These are phyloP conservation scores for Neria commutata DNA, from an alignment of 2,888 invertebrate species.

Conservation along the genomic window DNA sequence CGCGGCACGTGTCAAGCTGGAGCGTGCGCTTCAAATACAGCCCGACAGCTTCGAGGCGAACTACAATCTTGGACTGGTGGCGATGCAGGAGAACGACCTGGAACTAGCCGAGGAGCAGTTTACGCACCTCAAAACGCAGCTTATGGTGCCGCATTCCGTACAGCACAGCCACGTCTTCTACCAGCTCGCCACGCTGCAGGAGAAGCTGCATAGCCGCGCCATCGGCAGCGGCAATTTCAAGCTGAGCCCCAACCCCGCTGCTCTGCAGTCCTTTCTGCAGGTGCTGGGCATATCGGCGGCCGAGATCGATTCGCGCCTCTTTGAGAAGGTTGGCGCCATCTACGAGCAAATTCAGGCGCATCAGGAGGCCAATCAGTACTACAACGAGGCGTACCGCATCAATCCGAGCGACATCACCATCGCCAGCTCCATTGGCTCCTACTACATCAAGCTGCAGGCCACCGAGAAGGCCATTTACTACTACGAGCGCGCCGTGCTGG, in stretches of 20 bases:
- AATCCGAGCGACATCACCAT: slow-evolving; percentile 66
- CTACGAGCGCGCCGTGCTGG: slow-evolving; percentile 79
- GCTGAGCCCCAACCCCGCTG: slow-evolving; percentile 61
- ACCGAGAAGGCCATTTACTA: slow-evolving; percentile 85
- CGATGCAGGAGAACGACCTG: slow-evolving; percentile 67
- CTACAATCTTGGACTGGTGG: slow-evolving; percentile 74
- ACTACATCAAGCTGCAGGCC: slow-evolving; percentile 86
- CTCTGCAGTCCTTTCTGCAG: slow-evolving; percentile 74
- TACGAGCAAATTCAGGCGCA: slow-evolving; percentile 91
- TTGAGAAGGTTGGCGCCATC: slow-evolving; percentile 87
- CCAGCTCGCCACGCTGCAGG: slow-evolving; percentile 80
- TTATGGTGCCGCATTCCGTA: slow-evolving; percentile 51
- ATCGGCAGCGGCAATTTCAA: slow-evolving; percentile 31
- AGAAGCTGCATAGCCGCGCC: slow-evolving; percentile 60
- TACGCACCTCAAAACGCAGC: slow-evolving; percentile 68
- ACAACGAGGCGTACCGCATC: slow-evolving; percentile 58
- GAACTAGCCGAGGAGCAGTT: slow-evolving; percentile 81
- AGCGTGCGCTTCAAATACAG: slow-evolving; percentile 79
- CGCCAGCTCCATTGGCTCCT: slow-evolving; percentile 87
- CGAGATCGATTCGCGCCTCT: slow-evolving; percentile 83
- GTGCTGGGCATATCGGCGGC: slow-evolving; percentile 83
- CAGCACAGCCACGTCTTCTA: slow-evolving; percentile 68
- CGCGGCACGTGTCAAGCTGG: slow-evolving; percentile 74
- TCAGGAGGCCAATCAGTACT: slow-evolving; percentile 72
- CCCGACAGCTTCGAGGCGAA: slow-evolving; percentile 83